These are phyloP conservation scores for Sebastes iracundus DNA, from an alignment of 2,797 vertebrate species.

Conservation along the genomic window DNA sequence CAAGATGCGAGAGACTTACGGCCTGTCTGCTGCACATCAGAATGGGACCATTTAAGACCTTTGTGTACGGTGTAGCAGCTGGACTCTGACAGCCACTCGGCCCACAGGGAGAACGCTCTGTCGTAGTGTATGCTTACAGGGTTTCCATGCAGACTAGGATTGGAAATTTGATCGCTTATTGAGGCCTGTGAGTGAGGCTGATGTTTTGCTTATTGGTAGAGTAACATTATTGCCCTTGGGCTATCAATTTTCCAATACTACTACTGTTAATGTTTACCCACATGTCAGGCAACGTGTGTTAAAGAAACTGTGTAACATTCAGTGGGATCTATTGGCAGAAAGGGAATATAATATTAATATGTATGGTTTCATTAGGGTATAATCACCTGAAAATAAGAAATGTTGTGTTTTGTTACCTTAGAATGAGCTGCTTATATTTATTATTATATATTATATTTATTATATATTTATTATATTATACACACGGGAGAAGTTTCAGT, in stretches of 20 bases:
- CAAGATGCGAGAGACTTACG: neutral
- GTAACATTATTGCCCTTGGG: neutral
- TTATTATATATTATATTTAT: too few species aligned
- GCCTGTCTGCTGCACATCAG: neutral
- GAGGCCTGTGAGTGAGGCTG: neutral
- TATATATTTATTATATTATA: too few species aligned
- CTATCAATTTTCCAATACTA: neutral
- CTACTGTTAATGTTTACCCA: neutral
- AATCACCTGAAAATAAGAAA: too few species aligned
- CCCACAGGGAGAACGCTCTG: neutral
- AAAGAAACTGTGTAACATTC: too few species aligned
- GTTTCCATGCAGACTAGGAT: neutral
- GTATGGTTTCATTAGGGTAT: too few species aligned
- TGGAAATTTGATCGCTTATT: neutral
- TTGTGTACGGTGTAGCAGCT: neutral
- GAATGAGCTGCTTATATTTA: too few species aligned
- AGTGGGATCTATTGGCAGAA: too few species aligned
- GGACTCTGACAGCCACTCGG: neutral
- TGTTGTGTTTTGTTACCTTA: too few species aligned
- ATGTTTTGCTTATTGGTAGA: neutral
- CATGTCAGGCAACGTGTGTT: too few species aligned
- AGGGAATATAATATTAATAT: too few species aligned
- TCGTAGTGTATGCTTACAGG: neutral
- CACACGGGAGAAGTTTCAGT: too few species aligned
- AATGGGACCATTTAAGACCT: neutral